These are phyloP conservation scores for Piprites chloris DNA, from an alignment of 2,113 vertebrate genomes.

Conservation along the genomic window DNA sequence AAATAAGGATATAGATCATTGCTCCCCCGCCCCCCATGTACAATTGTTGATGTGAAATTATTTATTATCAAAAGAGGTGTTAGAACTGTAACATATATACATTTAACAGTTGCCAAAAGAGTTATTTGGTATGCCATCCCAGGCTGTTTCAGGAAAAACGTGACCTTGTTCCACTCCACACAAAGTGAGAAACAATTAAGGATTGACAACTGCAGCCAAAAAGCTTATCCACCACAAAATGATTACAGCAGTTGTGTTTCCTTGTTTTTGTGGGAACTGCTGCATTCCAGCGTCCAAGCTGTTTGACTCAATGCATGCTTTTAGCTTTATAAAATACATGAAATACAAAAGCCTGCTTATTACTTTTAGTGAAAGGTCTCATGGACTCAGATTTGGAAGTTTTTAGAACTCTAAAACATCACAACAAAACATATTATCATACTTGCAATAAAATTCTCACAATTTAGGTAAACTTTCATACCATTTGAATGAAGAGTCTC, in stretches of 20 bases:
- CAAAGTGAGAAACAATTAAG: neutral
- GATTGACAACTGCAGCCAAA: neutral
- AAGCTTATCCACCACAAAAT: neutral
- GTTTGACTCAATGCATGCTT: neutral
- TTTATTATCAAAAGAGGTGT: neutral
- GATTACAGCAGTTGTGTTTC: neutral
- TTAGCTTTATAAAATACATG: neutral
- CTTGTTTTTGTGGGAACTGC: neutral
- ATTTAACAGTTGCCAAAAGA: neutral
- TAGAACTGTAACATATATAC: neutral
- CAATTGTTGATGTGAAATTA: neutral
- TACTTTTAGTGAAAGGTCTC: neutral
- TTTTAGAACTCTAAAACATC: neutral
- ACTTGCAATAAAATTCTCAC: neutral
- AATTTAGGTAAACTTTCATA: neutral
- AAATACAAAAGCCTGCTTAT: neutral
- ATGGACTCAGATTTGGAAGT: neutral
- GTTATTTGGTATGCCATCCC: neutral
- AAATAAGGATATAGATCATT: neutral
- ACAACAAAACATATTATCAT: fast-evolving
- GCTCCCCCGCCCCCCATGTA: neutral
- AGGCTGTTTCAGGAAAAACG: neutral
- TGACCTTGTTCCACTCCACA: neutral
- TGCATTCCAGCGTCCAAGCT: neutral
- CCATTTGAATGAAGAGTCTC: neutral